Evolutionary conservation across 2,888 invertebrate genomes (phyloP).

Genomic region (Phaedon cochleariae): DNA sequence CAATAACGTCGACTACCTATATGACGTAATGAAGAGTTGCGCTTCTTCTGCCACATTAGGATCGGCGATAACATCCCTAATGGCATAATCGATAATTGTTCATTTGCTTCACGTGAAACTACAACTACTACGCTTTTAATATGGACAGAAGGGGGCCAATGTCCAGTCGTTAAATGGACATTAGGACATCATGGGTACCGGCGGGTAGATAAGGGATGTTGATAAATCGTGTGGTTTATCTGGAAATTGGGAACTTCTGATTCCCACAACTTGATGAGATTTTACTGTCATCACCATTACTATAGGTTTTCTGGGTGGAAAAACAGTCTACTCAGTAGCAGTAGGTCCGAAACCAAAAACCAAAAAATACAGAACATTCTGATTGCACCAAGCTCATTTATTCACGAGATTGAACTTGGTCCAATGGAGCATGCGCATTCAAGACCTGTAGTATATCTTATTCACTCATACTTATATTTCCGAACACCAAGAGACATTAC

Average conservation of each 20-base stretch:
- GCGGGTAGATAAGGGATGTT: slow-evolving; percentile 34
- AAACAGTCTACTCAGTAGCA: no score
- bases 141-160: slow-evolving; percentile 43
- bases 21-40: slow-evolving; percentile 59
- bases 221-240: slow-evolving; percentile 34
- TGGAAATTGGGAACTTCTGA: slow-evolving; percentile 15
- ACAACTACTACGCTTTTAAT: slow-evolving; percentile 52
- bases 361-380: no score
- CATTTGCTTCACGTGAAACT: slow-evolving; percentile 60
- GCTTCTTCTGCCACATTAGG: slow-evolving; percentile 53
- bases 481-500: no score
- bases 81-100: slow-evolving; percentile 63
- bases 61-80: slow-evolving; percentile 58
- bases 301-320: no score
- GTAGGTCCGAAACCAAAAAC: no score
- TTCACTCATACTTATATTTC: no score
- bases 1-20: slow-evolving; percentile 49
- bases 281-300: no score
- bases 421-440: no score
- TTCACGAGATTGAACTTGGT: no score
- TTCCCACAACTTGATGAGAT: slow-evolving; percentile 9
- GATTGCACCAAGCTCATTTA: no score
- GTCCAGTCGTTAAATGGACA: slow-evolving; percentile 52
- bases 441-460: no score
- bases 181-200: slow-evolving; percentile 42